Evolutionary conservation across 2,797 vertebrate genomes (phyloP).

Genomic region (Varecia variegata): DNA sequence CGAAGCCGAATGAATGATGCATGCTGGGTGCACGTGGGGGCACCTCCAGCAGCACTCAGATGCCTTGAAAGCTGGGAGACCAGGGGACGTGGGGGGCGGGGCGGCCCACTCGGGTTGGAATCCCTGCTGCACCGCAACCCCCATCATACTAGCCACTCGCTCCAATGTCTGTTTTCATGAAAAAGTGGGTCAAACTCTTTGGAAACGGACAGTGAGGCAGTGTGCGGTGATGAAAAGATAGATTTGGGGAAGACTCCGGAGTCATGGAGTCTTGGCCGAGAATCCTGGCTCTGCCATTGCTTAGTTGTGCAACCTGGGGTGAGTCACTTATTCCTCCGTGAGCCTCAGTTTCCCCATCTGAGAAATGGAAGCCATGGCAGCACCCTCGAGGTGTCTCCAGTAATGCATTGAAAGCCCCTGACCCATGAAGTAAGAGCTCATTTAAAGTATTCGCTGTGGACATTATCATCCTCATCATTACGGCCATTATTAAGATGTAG

Average conservation of each 20-base stretch:
- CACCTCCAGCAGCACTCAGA: background rate
- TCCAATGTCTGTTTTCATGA: background rate
- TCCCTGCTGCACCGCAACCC: background rate
- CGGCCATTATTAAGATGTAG: background rate
- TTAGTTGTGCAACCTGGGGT: background rate
- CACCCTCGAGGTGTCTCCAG: background rate
- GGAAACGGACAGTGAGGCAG: background rate
- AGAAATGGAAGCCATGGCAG: background rate
- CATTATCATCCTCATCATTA: background rate
- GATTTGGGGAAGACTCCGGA: background rate
- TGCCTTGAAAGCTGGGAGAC: background rate
- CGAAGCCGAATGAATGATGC: background rate
- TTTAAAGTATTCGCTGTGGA: background rate
- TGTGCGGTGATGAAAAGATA: background rate
- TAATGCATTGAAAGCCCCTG: background rate
- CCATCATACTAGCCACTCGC: background rate
- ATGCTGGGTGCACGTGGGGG: background rate
- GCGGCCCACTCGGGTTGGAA: background rate
- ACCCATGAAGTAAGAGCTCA: background rate
- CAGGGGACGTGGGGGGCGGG: too few species aligned
- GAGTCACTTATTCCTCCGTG: background rate
- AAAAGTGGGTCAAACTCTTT: slow-evolving; percentile 50
- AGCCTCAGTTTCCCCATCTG: slow-evolving; percentile 41
- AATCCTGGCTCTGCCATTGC: background rate
- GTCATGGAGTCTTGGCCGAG: background rate